These are phyloP conservation scores for Apamea epomidion DNA, from an alignment of 2,888 invertebrate species.

Conservation along the genomic window DNA sequence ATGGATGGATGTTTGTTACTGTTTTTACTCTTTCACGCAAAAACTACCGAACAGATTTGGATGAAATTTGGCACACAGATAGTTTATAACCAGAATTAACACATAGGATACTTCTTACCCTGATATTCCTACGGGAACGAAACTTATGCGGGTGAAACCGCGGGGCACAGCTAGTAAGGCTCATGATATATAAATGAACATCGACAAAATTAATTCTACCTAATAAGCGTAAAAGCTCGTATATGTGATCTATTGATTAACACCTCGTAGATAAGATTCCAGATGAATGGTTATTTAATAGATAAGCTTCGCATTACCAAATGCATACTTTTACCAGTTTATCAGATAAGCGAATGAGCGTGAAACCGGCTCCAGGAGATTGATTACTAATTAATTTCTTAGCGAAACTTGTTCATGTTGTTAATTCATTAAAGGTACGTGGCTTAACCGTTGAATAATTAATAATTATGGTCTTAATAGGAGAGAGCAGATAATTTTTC, in stretches of 20 bases:
- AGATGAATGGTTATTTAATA: slow-evolving; percentile 40
- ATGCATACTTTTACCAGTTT: slow-evolving; percentile 38
- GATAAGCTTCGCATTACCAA: slow-evolving; percentile 42
- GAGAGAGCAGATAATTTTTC: neutral
- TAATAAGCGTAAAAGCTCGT: slow-evolving; percentile 10
- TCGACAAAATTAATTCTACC: neutral
- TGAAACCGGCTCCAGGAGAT: slow-evolving; percentile 29
- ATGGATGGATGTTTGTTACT: too few species aligned
- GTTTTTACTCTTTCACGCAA: too few species aligned
- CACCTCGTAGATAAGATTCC: slow-evolving; percentile 40
- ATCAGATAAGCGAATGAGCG: slow-evolving; percentile 41
- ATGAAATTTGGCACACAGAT: too few species aligned
- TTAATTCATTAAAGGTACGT: slow-evolving; percentile 32
- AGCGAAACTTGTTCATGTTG: slow-evolving; percentile 27
- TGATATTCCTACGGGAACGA: too few species aligned
- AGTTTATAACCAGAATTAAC: too few species aligned
- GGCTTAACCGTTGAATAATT: slow-evolving; percentile 3
- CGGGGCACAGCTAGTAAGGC: too few species aligned
- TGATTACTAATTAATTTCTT: slow-evolving; percentile 40
- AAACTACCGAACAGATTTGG: too few species aligned
- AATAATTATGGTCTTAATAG: neutral
- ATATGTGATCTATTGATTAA: slow-evolving; percentile 37
- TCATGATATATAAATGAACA: neutral
- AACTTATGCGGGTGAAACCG: too few species aligned
- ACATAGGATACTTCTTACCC: too few species aligned